Evolutionary conservation across 2,888 invertebrate species (phyloP).

Genomic region (Poecilobothrus nobilitatus): DNA sequence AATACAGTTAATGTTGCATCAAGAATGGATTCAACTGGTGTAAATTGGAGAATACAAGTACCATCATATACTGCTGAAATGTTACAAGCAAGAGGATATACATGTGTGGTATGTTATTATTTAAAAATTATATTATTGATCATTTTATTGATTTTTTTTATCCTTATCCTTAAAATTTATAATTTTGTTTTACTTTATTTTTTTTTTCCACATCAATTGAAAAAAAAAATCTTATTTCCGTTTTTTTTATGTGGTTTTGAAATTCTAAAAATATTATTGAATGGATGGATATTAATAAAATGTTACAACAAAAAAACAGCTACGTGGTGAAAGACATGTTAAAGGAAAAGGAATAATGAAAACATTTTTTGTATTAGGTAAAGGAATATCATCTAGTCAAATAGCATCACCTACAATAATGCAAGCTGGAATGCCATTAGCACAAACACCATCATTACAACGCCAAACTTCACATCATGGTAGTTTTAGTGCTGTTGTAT

Average conservation of each 20-base stretch:
- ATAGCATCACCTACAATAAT: constrained; percentile 37
- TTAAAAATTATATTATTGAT: not conserved
- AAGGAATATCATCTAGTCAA: constrained; percentile 41
- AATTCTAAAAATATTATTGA: too few species aligned
- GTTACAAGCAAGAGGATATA: constrained; percentile 40
- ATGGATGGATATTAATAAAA: too few species aligned
- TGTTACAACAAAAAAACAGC: constrained; percentile 45
- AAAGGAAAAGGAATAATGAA: constrained; percentile 95
- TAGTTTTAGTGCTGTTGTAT: constrained; percentile 79
- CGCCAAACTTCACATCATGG: constrained; percentile 64
- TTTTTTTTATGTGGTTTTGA: too few species aligned
- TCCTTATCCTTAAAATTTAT: too few species aligned
- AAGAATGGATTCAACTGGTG: constrained; percentile 92
- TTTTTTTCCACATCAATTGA: too few species aligned
- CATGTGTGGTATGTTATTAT: constrained; percentile 36
- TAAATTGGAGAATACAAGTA: constrained; percentile 82
- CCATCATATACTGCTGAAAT: constrained; percentile 74
- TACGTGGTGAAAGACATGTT: constrained; percentile 79
- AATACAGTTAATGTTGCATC: constrained; percentile 95
- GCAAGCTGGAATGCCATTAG: constrained; percentile 44
- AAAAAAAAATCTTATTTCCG: too few species aligned
- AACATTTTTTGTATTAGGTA: constrained; percentile 80
- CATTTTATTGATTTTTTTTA: not conserved
- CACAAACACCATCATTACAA: constrained; percentile 51
- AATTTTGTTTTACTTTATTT: too few species aligned